Evolutionary conservation across 2,888 invertebrate species (phyloP), one percentile per base, ranked within the genome.

Genomic region (Pterostichus madidus): DNA sequence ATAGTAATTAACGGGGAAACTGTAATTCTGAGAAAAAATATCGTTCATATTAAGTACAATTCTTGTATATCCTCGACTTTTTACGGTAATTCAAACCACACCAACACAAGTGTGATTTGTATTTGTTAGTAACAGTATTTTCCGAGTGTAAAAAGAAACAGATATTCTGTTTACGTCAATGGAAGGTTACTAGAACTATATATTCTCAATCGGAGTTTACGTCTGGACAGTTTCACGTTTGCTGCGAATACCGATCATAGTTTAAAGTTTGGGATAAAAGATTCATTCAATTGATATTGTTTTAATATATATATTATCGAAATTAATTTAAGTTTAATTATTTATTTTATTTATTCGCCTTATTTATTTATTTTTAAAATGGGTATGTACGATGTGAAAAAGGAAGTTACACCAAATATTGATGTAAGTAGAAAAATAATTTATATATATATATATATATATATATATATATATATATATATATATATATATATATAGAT

Each of bases 381-480:
- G 64, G 64, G 64, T n/a, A 64, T 64, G 64, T 64, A 64, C 15
- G 32, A 64, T 13, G 17, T 11, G 5, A 31, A 59, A 10, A 17
- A 8, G 2, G 64, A 39, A 32, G n/a, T 39, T 39, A 35, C 13
- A 32, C 0, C 32, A 6, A 35, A 64, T 11, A 64, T 64, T 35
- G 64, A 64, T 35, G 64, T 64, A 39, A 64, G 64, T 64, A 17
- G 8, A 39, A 2, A 17, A 56, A 56, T 17, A 56, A 24, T 24
- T 24, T 24, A 24, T 24, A 24, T 24, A 24, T 24, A 24, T 24
- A 24, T 24, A 24, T 24, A 24, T 24, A 24, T 24, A 24, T 24
- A 24, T 24, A 24, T 24, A 24, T 24, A 24, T 24, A 24, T 24
- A 24, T 24, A 24, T 24, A 24, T 24, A 24, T 24, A 24, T 24